Evolutionary conservation across 2,888 invertebrate species (phyloP).

Genomic region (Euplexia lucipara): DNA sequence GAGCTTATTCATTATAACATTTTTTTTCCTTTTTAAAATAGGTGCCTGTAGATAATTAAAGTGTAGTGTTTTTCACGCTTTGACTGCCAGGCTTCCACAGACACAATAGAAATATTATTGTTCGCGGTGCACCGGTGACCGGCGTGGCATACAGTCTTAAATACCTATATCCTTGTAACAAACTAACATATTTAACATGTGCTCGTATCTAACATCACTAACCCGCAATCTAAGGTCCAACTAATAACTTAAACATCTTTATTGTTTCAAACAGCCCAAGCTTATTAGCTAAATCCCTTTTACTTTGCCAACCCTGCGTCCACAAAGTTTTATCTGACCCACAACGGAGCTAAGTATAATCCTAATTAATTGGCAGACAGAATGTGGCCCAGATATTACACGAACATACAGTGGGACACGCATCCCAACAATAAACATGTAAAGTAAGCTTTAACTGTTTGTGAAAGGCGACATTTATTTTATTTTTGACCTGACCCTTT

Average conservation of each 20-base stretch:
- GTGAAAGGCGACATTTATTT: slow-evolving; percentile 37
- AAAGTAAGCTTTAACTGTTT: slow-evolving; percentile 36
- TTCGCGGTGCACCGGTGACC: too few relatives aligned
- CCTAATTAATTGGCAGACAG: slow-evolving; percentile 87
- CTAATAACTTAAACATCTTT: slow-evolving; percentile 17
- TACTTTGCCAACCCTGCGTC: slow-evolving; percentile 64
- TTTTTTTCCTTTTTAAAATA: too few relatives aligned
- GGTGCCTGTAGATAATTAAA: too few relatives aligned
- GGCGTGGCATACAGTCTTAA: too few relatives aligned
- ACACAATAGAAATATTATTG: too few relatives aligned
- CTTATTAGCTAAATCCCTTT: slow-evolving; percentile 28
- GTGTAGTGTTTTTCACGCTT: too few relatives aligned
- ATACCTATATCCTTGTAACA: background rate
- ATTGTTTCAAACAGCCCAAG: slow-evolving; percentile 15
- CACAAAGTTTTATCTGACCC: slow-evolving; percentile 85
- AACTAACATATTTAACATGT: background rate
- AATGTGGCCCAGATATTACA: slow-evolving; percentile 79
- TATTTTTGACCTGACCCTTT: slow-evolving; percentile 28
- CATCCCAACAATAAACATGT: slow-evolving; percentile 50
- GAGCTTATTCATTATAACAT: too few relatives aligned
- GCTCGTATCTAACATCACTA: background rate
- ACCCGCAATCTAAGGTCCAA: background rate
- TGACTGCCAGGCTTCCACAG: too few relatives aligned
- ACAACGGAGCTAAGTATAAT: slow-evolving; percentile 78
- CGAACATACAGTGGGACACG: slow-evolving; percentile 69